Evolutionary conservation across 2,888 invertebrate species (phyloP).

Genomic region (Micoletzkya japonica): DNA sequence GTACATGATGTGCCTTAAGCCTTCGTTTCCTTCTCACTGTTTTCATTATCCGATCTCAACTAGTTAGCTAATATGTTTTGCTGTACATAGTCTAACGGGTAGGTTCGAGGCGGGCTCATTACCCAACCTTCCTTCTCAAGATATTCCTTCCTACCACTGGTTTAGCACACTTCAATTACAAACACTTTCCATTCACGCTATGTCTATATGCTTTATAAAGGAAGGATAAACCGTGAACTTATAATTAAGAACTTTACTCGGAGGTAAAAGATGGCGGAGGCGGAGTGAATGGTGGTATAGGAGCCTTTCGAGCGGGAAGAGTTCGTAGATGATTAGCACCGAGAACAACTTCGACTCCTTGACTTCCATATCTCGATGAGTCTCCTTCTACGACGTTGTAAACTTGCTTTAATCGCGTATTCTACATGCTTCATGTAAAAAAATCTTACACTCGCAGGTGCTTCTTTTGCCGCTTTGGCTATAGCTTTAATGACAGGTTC

Average conservation of each 20-base stretch:
- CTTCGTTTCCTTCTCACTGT: background rate
- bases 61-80: too few relatives aligned
- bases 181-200: background rate
- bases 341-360: slow-evolving; percentile 40
- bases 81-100: too few relatives aligned
- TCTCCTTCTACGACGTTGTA: slow-evolving; percentile 48
- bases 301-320: slow-evolving; percentile 18
- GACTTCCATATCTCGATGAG: slow-evolving; percentile 38
- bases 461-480: background rate
- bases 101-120: too few relatives aligned
- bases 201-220: background rate
- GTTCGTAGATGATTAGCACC: background rate
- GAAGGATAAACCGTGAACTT: background rate
- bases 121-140: background rate
- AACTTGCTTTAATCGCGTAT: slow-evolving; percentile 38
- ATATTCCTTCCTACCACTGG: background rate
- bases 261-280: background rate
- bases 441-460: slow-evolving; percentile 3
- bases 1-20: too few relatives aligned
- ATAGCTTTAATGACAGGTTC: slow-evolving; percentile 6
- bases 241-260: background rate
- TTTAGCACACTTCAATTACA: background rate
- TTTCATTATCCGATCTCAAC: background rate
- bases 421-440: background rate
- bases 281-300: slow-evolving; percentile 18